phyloP scores from a whole-genome alignment of 2,888 invertebrate genomes.

The Phania funesta region DNA sequence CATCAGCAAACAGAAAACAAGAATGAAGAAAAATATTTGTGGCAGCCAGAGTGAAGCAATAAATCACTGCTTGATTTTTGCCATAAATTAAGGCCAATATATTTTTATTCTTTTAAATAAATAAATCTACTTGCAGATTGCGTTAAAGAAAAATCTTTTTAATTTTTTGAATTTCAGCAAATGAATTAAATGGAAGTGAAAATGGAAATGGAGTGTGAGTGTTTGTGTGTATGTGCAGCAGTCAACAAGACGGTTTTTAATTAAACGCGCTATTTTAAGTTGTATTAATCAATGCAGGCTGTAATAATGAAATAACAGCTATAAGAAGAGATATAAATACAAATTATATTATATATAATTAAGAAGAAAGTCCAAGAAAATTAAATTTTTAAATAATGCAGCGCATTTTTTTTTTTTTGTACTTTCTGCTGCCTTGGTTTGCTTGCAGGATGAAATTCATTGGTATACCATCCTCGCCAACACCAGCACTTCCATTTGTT shows the following conservation, averaged over 20 bases:
- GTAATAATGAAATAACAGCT: not conserved
- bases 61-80: constrained; percentile 56
- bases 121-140: not conserved
- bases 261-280: constrained; percentile 12
- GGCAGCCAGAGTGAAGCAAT: constrained; percentile 27
- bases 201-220: not conserved
- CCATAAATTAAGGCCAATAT: constrained; percentile 56
- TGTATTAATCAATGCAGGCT: not conserved
- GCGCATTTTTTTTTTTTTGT: no score
- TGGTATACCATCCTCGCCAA: no score
- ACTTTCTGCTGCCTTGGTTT: no score
- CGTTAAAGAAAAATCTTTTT: constrained; percentile 39
- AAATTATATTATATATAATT: no score
- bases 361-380: no score
- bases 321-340: not conserved
- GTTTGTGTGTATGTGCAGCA: not conserved
- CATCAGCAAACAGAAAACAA: not conserved
- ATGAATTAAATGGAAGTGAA: not conserved
- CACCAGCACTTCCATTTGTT: no score
- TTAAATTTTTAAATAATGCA: no score
- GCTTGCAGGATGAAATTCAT: no score
- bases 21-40: not conserved
- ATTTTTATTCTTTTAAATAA: not conserved
- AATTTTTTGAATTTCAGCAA: constrained; percentile 45
- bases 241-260: constrained; percentile 3